Conservation (phyloP, 2,797 vertebrate species). For the Malacoctenus gilli region DNA sequence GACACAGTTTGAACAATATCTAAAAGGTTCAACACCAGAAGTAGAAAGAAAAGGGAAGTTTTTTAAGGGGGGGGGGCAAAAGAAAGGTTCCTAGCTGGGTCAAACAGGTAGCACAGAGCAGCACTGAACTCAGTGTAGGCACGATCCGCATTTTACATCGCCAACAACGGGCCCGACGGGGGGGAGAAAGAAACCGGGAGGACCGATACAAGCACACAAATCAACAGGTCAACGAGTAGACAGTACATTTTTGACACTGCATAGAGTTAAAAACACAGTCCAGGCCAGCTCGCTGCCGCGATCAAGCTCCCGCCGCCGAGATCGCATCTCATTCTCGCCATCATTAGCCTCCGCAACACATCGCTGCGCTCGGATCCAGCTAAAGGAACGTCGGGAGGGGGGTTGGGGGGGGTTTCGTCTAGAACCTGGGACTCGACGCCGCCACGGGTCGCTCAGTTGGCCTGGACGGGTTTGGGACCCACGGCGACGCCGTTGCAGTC, state of each 20-base stretch:
- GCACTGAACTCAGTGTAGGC: conserved; percentile 90
- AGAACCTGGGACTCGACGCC: conserved; percentile 34
- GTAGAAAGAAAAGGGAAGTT: conserved; percentile 65
- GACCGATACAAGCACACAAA: conserved; percentile 91
- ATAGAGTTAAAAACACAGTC: conserved; percentile 94
- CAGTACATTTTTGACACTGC: conserved; percentile 91
- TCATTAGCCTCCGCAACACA: conserved; percentile 81
- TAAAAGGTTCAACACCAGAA: conserved; percentile 76
- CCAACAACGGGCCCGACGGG: conserved; percentile 88
- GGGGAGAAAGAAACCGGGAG: conserved; percentile 85
- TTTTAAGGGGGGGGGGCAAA: conserved; percentile 38
- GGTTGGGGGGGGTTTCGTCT: too few species aligned
- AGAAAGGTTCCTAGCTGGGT: conserved; percentile 53
- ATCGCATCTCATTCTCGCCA: conserved; percentile 81
- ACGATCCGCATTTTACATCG: conserved; percentile 88
- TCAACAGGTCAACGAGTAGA: conserved; percentile 88
- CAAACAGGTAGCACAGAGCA: conserved; percentile 82
- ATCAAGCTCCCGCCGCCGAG: conserved; percentile 66
- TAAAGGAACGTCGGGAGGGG: conserved; percentile 74
- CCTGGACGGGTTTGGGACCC: conserved; percentile 95
- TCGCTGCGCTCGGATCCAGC: conserved; percentile 83
- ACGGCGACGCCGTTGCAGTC: conserved; percentile 98
- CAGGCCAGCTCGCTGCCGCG: conserved; percentile 84
- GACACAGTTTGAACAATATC: conserved; percentile 79
- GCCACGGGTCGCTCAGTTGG: conserved; percentile 72